A percentile compares a stretch with the other conserved stretches of the same genome.
These are phyloP conservation scores for Stomatorhinus walkeri DNA, from an alignment of 2,797 vertebrate species.

Conservation along the genomic window DNA sequence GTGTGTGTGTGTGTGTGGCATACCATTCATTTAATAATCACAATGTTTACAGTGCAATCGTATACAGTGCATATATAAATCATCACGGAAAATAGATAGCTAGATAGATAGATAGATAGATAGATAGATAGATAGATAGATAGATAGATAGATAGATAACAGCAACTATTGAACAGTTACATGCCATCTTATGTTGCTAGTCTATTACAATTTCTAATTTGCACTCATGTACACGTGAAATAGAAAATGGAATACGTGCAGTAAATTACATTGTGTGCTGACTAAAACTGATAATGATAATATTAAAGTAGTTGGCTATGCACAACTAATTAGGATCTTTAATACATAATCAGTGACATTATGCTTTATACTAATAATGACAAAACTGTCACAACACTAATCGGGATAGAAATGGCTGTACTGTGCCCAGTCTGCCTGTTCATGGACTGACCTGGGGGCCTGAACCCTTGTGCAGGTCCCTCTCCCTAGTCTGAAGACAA, in stretches of 20 bases:
- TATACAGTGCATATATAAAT: background rate
- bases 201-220: background rate
- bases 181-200: background rate
- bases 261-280: background rate
- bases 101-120: background rate
- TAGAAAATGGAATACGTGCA: background rate
- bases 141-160: background rate
- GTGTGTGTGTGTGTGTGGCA: background rate
- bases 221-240: background rate
- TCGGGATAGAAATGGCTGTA: background rate
- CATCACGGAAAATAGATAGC: background rate
- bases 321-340: background rate
- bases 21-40: background rate
- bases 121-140: background rate
- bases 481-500: background rate
- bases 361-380: background rate
- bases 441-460: background rate
- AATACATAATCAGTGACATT: background rate
- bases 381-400: background rate
- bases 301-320: background rate
- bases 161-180: background rate
- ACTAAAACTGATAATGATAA: background rate
- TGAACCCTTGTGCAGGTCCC: background rate
- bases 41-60: background rate
- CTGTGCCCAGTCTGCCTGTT: background rate